These are phyloP conservation scores for Archocentrus centrarchus DNA, from an alignment of 2,113 vertebrate species.

Conservation along the genomic window DNA sequence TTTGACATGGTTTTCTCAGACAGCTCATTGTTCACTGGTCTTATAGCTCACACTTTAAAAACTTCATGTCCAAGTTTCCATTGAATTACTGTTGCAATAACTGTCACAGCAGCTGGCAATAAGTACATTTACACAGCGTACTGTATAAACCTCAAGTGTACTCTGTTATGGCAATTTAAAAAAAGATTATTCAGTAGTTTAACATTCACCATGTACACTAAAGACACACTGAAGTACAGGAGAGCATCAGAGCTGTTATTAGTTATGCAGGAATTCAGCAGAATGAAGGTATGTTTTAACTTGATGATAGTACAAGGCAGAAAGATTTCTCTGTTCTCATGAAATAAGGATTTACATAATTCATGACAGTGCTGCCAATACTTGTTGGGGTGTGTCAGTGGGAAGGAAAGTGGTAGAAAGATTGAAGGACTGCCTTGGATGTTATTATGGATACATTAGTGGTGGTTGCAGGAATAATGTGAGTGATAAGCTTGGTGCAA, in stretches of 20 bases:
- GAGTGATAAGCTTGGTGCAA: not conserved
- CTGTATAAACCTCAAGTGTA: not conserved
- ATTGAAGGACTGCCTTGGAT: not conserved
- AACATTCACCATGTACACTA: not conserved
- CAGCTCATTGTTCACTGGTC: rapidly evolving
- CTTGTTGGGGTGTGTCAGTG: rapidly evolving
- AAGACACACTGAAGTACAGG: not conserved
- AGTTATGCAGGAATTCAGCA: not conserved
- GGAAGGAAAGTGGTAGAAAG: not conserved
- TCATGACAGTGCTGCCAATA: not conserved
- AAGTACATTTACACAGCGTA: not conserved
- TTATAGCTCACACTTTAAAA: not conserved
- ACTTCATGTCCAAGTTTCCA: not conserved
- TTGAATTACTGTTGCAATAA: not conserved
- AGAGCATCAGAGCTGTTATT: not conserved
- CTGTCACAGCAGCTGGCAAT: not conserved
- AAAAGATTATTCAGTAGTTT: not conserved
- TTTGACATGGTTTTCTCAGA: not conserved
- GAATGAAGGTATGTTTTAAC: not conserved
- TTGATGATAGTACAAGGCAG: not conserved
- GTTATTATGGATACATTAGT: not conserved
- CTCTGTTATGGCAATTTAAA: not conserved
- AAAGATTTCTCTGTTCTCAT: not conserved
- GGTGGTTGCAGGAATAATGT: not conserved
- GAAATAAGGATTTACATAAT: not conserved